A percentile compares a stretch with the other conserved stretches of the same genome.
Evolutionary conservation across 2,888 invertebrate species (phyloP).

Genomic region (Pseudoips prasinana): DNA sequence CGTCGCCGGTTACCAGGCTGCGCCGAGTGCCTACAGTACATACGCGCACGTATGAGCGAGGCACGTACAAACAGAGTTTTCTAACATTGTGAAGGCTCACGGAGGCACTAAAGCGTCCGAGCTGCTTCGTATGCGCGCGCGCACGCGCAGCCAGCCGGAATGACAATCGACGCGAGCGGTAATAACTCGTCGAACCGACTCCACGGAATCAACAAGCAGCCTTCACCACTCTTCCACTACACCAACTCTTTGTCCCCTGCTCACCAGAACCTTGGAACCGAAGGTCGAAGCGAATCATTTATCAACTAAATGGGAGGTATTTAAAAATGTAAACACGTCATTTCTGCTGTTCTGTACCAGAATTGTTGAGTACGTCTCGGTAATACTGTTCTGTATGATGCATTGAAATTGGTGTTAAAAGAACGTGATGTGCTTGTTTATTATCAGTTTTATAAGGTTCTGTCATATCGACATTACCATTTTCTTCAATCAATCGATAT

Average conservation of each 20-base stretch:
- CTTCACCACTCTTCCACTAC: not conserved
- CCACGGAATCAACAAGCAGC: conserved; percentile 50
- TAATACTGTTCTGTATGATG: too few species aligned
- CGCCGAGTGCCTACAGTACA: conserved; percentile 8
- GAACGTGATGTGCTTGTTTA: too few species aligned
- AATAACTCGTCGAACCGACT: conserved; percentile 54
- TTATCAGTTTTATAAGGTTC: too few species aligned
- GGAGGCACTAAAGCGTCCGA: conserved; percentile 31
- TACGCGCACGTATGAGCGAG: conserved; percentile 31
- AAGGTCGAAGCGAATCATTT: conserved; percentile 11
- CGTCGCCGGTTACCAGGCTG: conserved; percentile 2
- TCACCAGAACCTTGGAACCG: conserved; percentile 18
- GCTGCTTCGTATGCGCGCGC: conserved; percentile 40
- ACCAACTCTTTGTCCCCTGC: conserved; percentile 4
- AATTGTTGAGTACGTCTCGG: too few species aligned
- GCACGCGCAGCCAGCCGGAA: conserved; percentile 41
- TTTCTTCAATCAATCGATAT: too few species aligned
- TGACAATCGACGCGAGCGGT: conserved; percentile 55
- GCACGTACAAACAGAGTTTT: conserved; percentile 37
- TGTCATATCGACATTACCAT: too few species aligned
- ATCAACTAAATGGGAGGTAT: conserved; percentile 3
- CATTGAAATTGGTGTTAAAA: too few species aligned
- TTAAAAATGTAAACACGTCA: conserved; percentile 2
- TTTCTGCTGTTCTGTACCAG: not conserved
- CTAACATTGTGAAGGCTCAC: conserved; percentile 38